Evolutionary conservation across 2,113 vertebrate genomes (phyloP).

Genomic region (Labrus mixtus): DNA sequence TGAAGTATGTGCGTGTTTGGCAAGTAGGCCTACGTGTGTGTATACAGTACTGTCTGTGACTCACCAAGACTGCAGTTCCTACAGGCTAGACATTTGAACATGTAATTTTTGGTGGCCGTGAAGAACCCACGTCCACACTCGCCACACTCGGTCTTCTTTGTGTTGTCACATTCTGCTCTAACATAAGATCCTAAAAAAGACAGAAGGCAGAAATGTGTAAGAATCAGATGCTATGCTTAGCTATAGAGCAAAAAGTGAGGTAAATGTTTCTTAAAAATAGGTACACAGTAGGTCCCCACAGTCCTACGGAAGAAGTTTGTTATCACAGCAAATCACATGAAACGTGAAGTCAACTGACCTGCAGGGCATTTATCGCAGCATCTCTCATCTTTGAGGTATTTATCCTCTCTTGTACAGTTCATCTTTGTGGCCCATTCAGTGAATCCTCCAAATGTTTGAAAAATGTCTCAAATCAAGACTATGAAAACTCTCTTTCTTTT

Average conservation of each 20-base stretch:
- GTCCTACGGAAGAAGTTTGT: not conserved
- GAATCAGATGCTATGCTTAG: not conserved
- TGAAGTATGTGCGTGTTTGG: too few species aligned
- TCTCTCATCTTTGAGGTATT: rapidly evolving
- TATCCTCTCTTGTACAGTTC: not conserved
- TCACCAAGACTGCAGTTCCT: slow-evolving; percentile 61
- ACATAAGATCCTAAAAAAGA: slow-evolving; percentile 62
- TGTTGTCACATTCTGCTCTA: not conserved
- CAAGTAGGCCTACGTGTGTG: too few species aligned
- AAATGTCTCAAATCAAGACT: slow-evolving; percentile 1
- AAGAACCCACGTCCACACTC: slow-evolving; percentile 9
- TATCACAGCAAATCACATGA: not conserved
- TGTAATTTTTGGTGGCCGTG: slow-evolving; percentile 45
- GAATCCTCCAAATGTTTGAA: slow-evolving; percentile 8
- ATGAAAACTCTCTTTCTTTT: not conserved
- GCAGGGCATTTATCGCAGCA: slow-evolving; percentile 64
- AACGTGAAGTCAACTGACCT: slow-evolving; percentile 61
- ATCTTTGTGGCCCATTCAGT: not conserved
- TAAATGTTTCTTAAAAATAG: not conserved
- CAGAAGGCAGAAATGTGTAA: not conserved
- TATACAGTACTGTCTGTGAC: slow-evolving; percentile 16
- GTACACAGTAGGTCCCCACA: not conserved
- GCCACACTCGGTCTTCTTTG: not conserved
- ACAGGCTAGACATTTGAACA: slow-evolving; percentile 10
- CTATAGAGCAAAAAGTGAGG: not conserved